Base-by-base conservation (phyloP, 2,888 invertebrate genomes). In the Smittia aterrima region DNA sequence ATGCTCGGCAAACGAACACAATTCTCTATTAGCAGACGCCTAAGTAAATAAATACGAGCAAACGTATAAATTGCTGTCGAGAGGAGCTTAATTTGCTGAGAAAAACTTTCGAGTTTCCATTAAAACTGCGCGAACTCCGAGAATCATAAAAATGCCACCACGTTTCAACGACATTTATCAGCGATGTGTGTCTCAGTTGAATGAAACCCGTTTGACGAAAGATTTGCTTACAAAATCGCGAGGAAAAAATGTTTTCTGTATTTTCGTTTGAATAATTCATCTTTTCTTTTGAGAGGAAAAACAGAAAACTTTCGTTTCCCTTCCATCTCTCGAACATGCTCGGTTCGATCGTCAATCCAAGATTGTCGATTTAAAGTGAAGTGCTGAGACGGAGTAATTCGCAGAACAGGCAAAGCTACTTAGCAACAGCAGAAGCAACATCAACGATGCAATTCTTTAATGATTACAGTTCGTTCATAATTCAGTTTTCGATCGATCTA, bases 81-180 rank as follows among this genome's bases (percentile, higher is more conserved):
- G 47, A 3, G 11, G 58, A 58, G 16, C 13, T 4, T 24, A 58
- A 58, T 58, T 22, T 22, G 11, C 11, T 58, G 58, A 18, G n/a
- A 47, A 32, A 9, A 32, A 32, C 32, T 32, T 32, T 32, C 32
- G 32, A 32, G 32, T 6, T 32, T 32, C 9, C 32, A 32, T 32
- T 32, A 32, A 32, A 32, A 32, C 32, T 32, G 3, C 32, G 32
- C 32, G 32, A 32, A 32, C 32, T 32, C 32, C 4, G 32, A 58
- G 66, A 66, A 32, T 66, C 66, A 66, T 47, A 67, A 67, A 66
- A 67, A 9, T 67, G 67, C 67, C 41, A 67, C 67, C 24, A n/a
- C 41, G 22, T 41, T 47, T 47, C 6, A 1, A 1, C 18, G 58
- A 58, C 32, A 38, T 38, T 38, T 64, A 64, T 64, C 64, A 64